Base-by-base conservation (phyloP, 2,113 vertebrate genomes). In the Trematomus loennbergii region DNA sequence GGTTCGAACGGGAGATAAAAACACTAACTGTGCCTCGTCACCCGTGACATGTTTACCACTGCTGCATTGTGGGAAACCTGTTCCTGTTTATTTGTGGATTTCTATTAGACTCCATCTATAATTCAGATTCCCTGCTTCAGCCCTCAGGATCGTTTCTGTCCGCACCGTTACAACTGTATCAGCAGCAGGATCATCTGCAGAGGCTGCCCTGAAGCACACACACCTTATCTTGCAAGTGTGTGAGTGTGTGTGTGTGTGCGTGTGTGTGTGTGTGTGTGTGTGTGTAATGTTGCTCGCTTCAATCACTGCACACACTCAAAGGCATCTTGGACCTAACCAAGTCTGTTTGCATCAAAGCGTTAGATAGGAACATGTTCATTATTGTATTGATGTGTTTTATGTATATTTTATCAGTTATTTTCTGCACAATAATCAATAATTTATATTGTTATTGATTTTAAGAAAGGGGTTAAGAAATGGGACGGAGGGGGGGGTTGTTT, bases 271-370 rank as follows among this genome's bases (percentile, higher is more conserved):
- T 59, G n/a, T n/a, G 43, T 67, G 20, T 29, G 66, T 71, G 83
- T n/a, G 61, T 76, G 77, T 85, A 81, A 52, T 71, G 82, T 50
- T 71, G 72, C 71, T 50, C 29, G 33, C 60, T 75, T 78, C 73
- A 84, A 81, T 86, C 68, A 54, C 52, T 84, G 88, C 49, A 57
- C 79, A 79, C 72, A 66, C 33, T 83, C 80, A 86, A 90, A 82
- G 84, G 61, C 86, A 81, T 83, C 43, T 36, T 75, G 60, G 16
- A 61, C 66, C 72, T 63, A 1, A 46, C 33, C 72, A 75, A 55
- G 62, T 17, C 46, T 60, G 57, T 82, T 67, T 25, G 65, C 3
- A 72, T 71, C 49, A 77, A 64, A 85, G 40, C 18, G 25, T n/a
- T 12, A 55, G 36, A 40, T 29, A 29, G 36, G 36, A 40, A 40